Base-by-base conservation (phyloP, 2,888 invertebrate genomes). In the Acrobasis repandana region DNA sequence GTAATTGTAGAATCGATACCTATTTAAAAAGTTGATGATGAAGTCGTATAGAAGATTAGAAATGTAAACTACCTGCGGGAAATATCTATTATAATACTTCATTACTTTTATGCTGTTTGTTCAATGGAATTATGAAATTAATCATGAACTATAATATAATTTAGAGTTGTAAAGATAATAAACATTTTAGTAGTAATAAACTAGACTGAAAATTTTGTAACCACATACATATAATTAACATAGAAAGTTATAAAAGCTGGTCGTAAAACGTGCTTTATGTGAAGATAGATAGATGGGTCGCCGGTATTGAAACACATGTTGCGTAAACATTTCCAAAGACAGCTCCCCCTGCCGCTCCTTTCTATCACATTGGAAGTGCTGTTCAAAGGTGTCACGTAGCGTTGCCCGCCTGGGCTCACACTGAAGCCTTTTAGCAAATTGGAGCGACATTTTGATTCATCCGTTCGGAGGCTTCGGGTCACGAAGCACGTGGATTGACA, bases 351-450 rank as follows among this genome's bases (percentile, higher is more conserved):
- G 71, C 58, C 79, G 70, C 77, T 73, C 79, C 79, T 77, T 75
- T 75, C 76, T 73, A 70, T 70, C 68, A 69, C 66, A 71, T 71
- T 68, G 64, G 59, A 61, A 66, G 68, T 73, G 73, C 72, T 71
- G 69, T 65, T 70, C 66, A 72, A 67, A 70, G 70, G 77, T 79
- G 81, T 82, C 86, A 76, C 75, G 75, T 80, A 74, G 69, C 74
- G 67, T 77, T 75, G 74, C 68, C 64, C 69, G 70, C 66, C 64
- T 67, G 74, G 72, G 66, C 68, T 77, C 76, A 75, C 71, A 69
- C 67, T 50, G 79, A 85, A 82, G 75, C 83, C 83, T 84, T 87
- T 85, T 84, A 85, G 78, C 76, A 85, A 83, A 87, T 86, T 84
- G 82, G 70, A 75, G 69, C 70, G 82, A 82, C 82, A 69, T 75